These are phyloP conservation scores for Parnassius glacialis DNA, from an alignment of 2,888 invertebrate species.

Conservation along the genomic window DNA sequence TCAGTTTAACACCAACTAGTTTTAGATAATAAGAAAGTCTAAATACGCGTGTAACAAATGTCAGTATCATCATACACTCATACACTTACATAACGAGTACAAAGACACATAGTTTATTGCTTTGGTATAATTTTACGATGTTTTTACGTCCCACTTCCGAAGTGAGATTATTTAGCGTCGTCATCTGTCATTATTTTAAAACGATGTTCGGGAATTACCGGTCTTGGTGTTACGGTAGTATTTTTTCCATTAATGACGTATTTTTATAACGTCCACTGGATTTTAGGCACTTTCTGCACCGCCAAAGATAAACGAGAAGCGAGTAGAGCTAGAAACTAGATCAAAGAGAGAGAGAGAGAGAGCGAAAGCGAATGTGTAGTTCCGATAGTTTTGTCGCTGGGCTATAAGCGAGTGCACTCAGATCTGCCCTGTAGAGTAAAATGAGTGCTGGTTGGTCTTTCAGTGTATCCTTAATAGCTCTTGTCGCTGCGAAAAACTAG, in stretches of 20 bases:
- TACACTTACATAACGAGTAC: conserved; percentile 3
- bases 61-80: conserved; percentile 3
- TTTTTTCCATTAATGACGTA: conserved; percentile 2
- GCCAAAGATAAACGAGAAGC: too few species aligned
- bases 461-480: too few species aligned
- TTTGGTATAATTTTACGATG: conserved; percentile 23
- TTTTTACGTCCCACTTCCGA: conserved; percentile 17
- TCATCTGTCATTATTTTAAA: conserved; percentile 23
- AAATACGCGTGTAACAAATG: conserved; percentile 1
- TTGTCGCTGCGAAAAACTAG: too few species aligned
- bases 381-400: too few species aligned
- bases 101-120: conserved; percentile 24
- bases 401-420: too few species aligned
- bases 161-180: conserved; percentile 20
- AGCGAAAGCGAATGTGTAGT: too few species aligned
- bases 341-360: too few species aligned
- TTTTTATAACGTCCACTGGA: conserved; percentile 4
- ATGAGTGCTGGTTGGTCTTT: too few species aligned
- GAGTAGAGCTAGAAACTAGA: too few species aligned
- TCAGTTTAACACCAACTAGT: too few species aligned
- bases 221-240: conserved; percentile 1
- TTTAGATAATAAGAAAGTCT: too few species aligned
- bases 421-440: too few species aligned
- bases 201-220: conserved; percentile 22
- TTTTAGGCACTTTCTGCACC: not conserved